phyloP scores from a whole-genome alignment of 1,140 invertebrate species.

The Drosophila rhopaloa region DNA sequence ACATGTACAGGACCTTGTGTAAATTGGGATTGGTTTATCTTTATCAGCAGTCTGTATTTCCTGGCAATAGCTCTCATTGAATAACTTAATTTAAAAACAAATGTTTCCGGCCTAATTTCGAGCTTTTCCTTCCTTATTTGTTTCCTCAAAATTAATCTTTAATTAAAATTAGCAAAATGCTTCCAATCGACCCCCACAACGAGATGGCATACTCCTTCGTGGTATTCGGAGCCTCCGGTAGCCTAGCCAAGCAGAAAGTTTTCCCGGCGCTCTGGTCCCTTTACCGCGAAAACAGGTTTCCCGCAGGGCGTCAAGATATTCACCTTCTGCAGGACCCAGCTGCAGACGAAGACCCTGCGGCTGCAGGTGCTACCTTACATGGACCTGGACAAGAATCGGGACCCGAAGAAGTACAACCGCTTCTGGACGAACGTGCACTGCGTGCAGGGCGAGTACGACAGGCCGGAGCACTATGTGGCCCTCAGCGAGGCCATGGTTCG shows the following conservation, averaged over 20 bases:
- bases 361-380: slow-evolving; percentile 54
- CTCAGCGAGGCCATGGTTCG: slow-evolving; percentile 23
- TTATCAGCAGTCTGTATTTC: neutral
- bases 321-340: slow-evolving; percentile 38
- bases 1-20: too few species aligned
- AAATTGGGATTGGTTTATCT: neutral
- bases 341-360: slow-evolving; percentile 42
- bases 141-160: slow-evolving; percentile 22
- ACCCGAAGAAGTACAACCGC: slow-evolving; percentile 61
- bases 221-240: slow-evolving; percentile 62
- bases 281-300: slow-evolving; percentile 55
- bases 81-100: neutral
- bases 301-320: slow-evolving; percentile 57
- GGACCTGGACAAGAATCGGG: slow-evolving; percentile 37
- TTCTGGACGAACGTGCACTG: slow-evolving; percentile 63
- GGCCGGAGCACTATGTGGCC: slow-evolving; percentile 25
- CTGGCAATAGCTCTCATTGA: neutral
- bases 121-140: neutral
- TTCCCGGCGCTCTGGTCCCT: slow-evolving; percentile 63
- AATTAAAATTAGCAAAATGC: slow-evolving; percentile 26
- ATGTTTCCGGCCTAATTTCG: neutral
- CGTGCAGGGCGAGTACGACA: slow-evolving; percentile 51
- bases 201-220: slow-evolving; percentile 60
- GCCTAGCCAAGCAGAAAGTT: slow-evolving; percentile 31
- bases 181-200: slow-evolving; percentile 40